Evolutionary conservation across 2,797 vertebrate genomes (phyloP), one percentile per base, ranked within the genome.

Genomic region (Tokudaia tokunoshimensis): DNA sequence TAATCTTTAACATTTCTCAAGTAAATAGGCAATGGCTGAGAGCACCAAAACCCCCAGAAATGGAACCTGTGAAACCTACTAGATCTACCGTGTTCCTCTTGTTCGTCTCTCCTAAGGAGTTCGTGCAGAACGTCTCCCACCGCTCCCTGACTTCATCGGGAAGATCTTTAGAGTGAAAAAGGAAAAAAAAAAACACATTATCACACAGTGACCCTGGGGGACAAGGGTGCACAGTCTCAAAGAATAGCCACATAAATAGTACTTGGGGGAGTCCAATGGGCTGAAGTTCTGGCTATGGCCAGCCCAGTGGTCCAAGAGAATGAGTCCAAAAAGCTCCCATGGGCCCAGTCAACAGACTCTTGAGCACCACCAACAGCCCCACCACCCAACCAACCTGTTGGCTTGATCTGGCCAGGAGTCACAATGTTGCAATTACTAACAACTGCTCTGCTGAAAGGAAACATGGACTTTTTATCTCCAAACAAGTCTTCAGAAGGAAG

Each of bases 41-140:
- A 74, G 81, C 44, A 81, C 22, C 17, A 37, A 55, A 70, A 76
- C 0, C 12, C 50, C 92, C 0, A 59, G 41, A 94, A 91, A 81
- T 1, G 31, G 34, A 91, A 87, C 96, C 96, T 50, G 83, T 61
- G 31, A 94, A 97, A 99, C 99, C 97, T 98, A 99, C 99, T 98
- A 99, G 98, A 98, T 99, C 99, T 97, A 99, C 99, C 72, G 99
- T 99, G 98, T 99, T 99, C 97, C 99, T 99, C 98, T 99, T 99
- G 99, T 99, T 99, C 89, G 99, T 99, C 98, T 99, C 99, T 98
- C 99, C 99, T 98, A 99, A 99, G 97, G 99, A 99, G 94, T 97
- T 99, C 83, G 99, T 98, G 97, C 99, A 99, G 98, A 99, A 99
- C 0, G 99, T 98, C 97, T 99, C 99, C 99, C 99, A 99, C 97